Conservation (phyloP, 2,888 invertebrate genomes). For the Diplolepis rosae region DNA sequence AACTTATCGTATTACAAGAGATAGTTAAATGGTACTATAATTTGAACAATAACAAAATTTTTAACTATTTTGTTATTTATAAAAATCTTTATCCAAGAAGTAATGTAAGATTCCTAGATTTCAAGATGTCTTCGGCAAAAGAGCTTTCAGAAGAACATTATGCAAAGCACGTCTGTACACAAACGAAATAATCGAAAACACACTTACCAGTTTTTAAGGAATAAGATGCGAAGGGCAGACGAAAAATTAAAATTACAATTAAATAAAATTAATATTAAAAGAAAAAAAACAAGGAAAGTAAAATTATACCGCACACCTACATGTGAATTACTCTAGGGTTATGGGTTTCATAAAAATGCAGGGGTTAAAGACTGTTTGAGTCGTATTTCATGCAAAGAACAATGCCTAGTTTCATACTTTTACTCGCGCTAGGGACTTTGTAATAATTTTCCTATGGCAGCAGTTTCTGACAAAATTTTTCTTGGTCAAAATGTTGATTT, state of each 20-base stretch:
- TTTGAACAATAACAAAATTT: background rate
- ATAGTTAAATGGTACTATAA: slow-evolving; percentile 3
- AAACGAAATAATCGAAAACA: background rate
- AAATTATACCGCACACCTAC: background rate
- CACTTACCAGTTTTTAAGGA: background rate
- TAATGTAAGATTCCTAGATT: background rate
- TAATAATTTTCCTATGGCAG: no score
- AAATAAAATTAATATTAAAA: background rate
- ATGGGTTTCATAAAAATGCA: no score
- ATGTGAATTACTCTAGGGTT: background rate
- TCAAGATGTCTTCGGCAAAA: background rate
- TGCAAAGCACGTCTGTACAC: background rate
- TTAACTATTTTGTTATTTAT: slow-evolving; percentile 3
- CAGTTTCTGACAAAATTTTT: no score
- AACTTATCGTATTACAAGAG: slow-evolving; percentile 2
- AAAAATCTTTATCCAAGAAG: background rate
- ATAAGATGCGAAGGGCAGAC: background rate
- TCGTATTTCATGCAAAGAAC: no score
- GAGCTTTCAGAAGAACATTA: background rate
- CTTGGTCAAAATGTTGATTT: no score
- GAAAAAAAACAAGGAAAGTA: background rate
- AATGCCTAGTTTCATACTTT: no score
- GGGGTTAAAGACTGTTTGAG: no score
- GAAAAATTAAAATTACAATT: background rate
- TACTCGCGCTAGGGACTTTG: no score